phyloP scores from a whole-genome alignment of 2,113 vertebrate species.

The Columbina picui region DNA sequence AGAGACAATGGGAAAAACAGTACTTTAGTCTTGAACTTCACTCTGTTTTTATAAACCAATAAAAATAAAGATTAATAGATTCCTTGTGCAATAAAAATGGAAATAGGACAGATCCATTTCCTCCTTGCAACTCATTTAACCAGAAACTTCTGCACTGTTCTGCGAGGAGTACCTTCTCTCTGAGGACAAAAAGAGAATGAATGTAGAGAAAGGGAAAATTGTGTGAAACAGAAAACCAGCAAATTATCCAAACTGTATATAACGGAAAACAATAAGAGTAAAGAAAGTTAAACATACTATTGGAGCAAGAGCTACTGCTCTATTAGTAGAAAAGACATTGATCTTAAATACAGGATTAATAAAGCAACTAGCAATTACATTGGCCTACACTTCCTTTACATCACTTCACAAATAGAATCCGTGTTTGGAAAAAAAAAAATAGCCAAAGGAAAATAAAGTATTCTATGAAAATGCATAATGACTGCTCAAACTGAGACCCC shows the following conservation, averaged over 20 bases:
- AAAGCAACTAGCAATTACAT: neutral
- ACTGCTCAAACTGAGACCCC: neutral
- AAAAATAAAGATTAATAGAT: constrained; percentile 17
- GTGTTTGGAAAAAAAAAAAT: neutral
- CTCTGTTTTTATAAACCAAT: constrained; percentile 25
- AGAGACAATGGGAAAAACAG: neutral
- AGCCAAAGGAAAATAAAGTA: neutral
- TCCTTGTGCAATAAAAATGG: constrained; percentile 31
- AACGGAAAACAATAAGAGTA: neutral
- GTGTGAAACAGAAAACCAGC: neutral
- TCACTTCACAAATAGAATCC: neutral
- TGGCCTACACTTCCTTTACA: neutral
- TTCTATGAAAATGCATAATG: neutral
- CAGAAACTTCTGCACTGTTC: neutral
- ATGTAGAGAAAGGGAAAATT: neutral
- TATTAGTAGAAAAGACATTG: neutral
- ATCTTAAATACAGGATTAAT: neutral
- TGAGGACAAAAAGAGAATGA: neutral
- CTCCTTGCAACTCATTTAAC: neutral
- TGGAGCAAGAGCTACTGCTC: neutral
- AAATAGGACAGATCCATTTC: neutral
- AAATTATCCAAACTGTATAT: neutral
- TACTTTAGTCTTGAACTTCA: neutral
- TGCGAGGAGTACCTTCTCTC: neutral
- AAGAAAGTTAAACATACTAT: neutral